Evolutionary conservation across 2,888 invertebrate species (phyloP), one percentile per base, ranked within the genome.

Genomic region (Megamerina dolium): DNA sequence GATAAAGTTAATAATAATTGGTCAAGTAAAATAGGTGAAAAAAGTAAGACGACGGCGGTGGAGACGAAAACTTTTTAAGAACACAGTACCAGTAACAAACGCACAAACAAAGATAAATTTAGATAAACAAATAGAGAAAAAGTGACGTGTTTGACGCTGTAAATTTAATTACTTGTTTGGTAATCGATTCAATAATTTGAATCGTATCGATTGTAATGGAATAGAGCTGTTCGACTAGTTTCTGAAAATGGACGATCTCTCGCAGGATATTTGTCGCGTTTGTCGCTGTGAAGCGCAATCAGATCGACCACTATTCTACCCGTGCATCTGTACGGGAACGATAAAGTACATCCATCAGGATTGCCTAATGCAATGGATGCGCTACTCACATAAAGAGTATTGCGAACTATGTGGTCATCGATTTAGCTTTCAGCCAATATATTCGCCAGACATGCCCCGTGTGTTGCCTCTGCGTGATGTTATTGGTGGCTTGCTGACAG

Each of bases 361-460:
- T 67, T 96, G 97, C 73, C 77, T 99, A 50, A 86, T 95, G 60
- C 96, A 99, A 75, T 99, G 99, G 99, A 89, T 99, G 82, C 85
- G 95, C 53, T 97, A 99, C 72, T 96, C 95, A 50, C 83, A 94
- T 56, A 97, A 97, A 74, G 97, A 99, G 72, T 95, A 92, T 67
- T 99, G 99, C 75, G 99, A 99, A 72, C 74, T 99, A 52, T 99
- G 97, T 72, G 92, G 95, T 49, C 91, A 99, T 73, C 83, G 92
- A 48, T 99, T 97, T 73, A 92, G 94, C 4, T 99, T 99, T 66
- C 94, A 93, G 63, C 99, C 99, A 20, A 97, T 99, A 59, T 99
- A 99, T 73, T 93, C 96, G n/a, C 93, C 96, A 20, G 97, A 99
- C 69, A 99, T 99, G 99, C 99, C 99, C n/a, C 82, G 95, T 48